Percentiles rank a stretch among this genome's conserved stretches.
Conservation (phyloP, 2,113 vertebrate species). For the Oceanites oceanicus region DNA sequence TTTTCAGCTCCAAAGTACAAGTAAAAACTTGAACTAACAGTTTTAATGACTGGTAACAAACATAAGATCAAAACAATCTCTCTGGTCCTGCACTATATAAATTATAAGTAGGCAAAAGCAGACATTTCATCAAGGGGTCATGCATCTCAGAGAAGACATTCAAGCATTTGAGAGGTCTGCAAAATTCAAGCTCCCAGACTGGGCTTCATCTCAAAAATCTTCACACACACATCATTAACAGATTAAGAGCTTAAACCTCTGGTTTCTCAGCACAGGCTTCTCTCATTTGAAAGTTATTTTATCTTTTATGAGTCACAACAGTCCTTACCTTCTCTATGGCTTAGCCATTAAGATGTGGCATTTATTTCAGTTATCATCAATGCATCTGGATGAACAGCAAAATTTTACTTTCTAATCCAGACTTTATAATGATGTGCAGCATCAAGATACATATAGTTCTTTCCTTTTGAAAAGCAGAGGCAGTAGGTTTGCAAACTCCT, state of each 20-base stretch:
- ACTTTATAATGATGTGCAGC: neutral
- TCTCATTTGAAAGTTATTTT: neutral
- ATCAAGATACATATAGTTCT: neutral
- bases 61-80: neutral
- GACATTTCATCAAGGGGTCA: neutral
- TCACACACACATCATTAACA: neutral
- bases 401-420: neutral
- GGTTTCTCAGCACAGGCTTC: neutral
- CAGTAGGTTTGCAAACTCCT: neutral
- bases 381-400: neutral
- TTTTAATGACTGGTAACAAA: neutral
- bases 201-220: neutral
- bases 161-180: neutral
- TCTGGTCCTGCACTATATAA: neutral
- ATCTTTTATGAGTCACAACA: neutral
- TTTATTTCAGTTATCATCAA: neutral
- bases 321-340: neutral
- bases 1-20: neutral
- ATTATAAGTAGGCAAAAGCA: neutral
- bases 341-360: neutral
- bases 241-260: neutral
- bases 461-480: neutral
- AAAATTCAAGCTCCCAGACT: neutral
- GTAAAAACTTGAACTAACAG: neutral
- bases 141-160: neutral